Evolutionary conservation across 2,113 vertebrate species (phyloP), one percentile per base, ranked within the genome.

Genomic region (Struthidea cinerea): DNA sequence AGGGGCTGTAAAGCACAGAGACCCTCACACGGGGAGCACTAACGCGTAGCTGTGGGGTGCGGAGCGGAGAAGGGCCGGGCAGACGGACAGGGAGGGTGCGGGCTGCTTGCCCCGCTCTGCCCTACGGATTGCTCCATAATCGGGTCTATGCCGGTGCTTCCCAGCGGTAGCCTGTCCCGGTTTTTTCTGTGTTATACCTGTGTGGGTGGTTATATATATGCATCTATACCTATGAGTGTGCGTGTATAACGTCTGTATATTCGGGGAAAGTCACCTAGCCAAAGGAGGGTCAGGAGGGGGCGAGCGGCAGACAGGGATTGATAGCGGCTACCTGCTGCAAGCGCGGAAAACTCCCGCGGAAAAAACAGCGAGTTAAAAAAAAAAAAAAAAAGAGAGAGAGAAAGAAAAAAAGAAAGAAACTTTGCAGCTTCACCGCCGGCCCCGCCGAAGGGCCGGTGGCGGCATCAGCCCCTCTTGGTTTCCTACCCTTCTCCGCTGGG

Each of bases 251-350:
- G 57, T 7, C 37, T 44, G 50, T 39, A 5, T 37, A 37, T 52
- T 83, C 60, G 28, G 49, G 28, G 46, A 39, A 79, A 76, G 79
- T 56, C 47, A 84, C 26, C 55, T 42, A 77, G 64, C 64, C 47
- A 33, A 41, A 82, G 57, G 89, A 89, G 77, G 80, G 91, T 95
- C 87, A 68, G 87, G 95, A 95, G 92, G 70, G 90, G 94, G 92
- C 90, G 91, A 95, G 81, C 89, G 73, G 93, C 73, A 80, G 93
- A 67, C 89, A 21, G 61, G 65, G 68, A 67, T 74, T 74, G 84
- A 78, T 46, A 47, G 81, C 32, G 15, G 68, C 41, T 94, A 93
- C 84, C 88, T 93, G 81, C 91, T 87, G 57, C 52, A 75, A 90
- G 61, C 27, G 28, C 60, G n/a, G 80, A 63, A 50, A 84, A 87